Conservation (phyloP, 2,888 invertebrate genomes). For the Ophraella communa region DNA sequence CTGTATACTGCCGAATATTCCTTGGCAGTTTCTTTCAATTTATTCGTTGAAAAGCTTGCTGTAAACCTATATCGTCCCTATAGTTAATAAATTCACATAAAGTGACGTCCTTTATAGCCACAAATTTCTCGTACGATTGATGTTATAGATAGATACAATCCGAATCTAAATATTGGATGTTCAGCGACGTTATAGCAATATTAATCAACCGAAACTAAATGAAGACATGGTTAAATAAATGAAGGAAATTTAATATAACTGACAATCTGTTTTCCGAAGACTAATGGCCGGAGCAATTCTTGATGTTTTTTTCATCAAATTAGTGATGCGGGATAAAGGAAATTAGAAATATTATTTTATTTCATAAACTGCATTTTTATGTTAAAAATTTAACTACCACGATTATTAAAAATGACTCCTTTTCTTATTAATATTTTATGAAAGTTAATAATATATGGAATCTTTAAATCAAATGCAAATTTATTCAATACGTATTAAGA, state of each 20-base stretch:
- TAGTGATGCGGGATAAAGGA: not conserved
- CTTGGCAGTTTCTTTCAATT: too few species aligned
- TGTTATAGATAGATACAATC: not conserved
- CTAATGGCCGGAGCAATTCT: slow-evolving; percentile 14
- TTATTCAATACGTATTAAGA: too few species aligned
- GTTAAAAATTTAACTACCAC: too few species aligned
- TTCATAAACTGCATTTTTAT: too few species aligned
- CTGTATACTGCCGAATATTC: too few species aligned
- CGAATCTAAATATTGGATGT: slow-evolving; percentile 11
- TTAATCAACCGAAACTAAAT: slow-evolving; percentile 16
- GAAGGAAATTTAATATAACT: slow-evolving; percentile 19
- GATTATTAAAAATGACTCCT: too few species aligned
- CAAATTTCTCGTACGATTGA: not conserved
- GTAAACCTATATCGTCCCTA: too few species aligned
- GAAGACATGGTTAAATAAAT: slow-evolving; percentile 13
- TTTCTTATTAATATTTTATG: too few species aligned
- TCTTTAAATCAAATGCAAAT: too few species aligned
- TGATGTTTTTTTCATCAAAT: slow-evolving; percentile 5
- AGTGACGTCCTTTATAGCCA: not conserved
- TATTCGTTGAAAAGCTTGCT: too few species aligned
- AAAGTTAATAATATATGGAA: too few species aligned
- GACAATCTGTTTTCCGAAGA: slow-evolving; percentile 19
- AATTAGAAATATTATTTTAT: not conserved
- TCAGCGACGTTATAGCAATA: slow-evolving; percentile 12
- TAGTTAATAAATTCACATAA: not conserved